Evolutionary conservation across 37 sponge, comb jelly and placozoan genomes (phyloP).

Genomic region (Haliclona indistincta): DNA sequence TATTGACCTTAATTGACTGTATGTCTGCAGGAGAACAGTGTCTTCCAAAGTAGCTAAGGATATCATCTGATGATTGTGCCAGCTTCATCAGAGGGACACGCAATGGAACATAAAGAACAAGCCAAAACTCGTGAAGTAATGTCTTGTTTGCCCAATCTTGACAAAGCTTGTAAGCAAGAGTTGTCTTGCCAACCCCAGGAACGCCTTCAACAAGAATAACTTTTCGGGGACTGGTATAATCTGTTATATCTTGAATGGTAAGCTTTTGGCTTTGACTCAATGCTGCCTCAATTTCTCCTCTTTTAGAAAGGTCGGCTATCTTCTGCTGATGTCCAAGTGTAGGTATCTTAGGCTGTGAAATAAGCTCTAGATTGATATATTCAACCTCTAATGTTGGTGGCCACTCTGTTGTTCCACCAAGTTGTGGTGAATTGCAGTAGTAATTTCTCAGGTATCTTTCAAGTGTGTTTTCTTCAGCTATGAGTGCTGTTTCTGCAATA

Average conservation of each 20-base stretch:
- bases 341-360: background rate
- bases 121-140: background rate
- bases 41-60: conserved; percentile 9
- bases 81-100: conserved; percentile 5
- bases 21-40: background rate
- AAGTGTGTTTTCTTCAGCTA: too few species aligned
- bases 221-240: conserved; percentile 1
- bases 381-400: conserved; percentile 25
- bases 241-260: conserved; percentile 5
- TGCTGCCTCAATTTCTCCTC: conserved; percentile 5
- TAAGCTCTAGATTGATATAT: conserved; percentile 15
- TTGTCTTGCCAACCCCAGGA: conserved; percentile 39
- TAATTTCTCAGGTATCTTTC: conserved; percentile 1
- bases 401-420: background rate
- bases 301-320: background rate
- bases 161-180: conserved; percentile 23
- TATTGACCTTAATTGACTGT: background rate
- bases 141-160: conserved; percentile 18
- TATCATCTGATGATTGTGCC: conserved; percentile 7
- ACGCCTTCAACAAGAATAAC: conserved; percentile 31
- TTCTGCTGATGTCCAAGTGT: background rate
- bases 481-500: too few species aligned
- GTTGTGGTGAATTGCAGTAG: background rate
- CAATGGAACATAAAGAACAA: conserved; percentile 18
- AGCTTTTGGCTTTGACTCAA: too few species aligned